Evolutionary conservation across 1,140 invertebrate genomes (phyloP).

Genomic region (Dysdera silvatica): DNA sequence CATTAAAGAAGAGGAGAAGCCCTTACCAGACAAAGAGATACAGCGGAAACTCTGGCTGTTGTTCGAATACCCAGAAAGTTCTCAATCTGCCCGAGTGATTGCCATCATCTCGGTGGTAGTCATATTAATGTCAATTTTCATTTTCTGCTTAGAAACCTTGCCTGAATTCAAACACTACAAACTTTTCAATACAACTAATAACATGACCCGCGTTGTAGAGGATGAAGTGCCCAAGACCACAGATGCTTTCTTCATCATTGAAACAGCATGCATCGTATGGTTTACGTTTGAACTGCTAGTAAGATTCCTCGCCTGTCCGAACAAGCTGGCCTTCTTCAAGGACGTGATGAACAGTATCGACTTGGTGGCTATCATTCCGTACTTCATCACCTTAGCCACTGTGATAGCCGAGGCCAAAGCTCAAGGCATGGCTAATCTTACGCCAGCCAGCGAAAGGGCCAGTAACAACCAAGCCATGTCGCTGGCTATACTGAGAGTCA

Average conservation of each 20-base stretch:
- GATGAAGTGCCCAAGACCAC: conserved; percentile 93
- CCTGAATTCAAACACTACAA: conserved; percentile 99
- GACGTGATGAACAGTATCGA: conserved; percentile 99
- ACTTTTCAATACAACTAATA: conserved; percentile 89
- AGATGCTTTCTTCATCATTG: conserved; percentile 96
- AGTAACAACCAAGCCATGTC: conserved; percentile 86
- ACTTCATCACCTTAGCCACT: conserved; percentile 97
- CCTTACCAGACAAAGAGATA: conserved; percentile 87
- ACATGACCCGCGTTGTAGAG: conserved; percentile 88
- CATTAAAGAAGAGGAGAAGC: conserved; percentile 76
- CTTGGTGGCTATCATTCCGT: conserved; percentile 98
- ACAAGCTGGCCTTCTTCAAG: conserved; percentile 96
- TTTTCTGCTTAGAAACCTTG: conserved; percentile 98
- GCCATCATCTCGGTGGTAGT: conserved; percentile 99
- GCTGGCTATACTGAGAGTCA: conserved; percentile 91
- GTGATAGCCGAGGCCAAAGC: conserved; percentile 65
- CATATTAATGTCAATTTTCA: conserved; percentile 97
- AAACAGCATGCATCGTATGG: conserved; percentile 96
- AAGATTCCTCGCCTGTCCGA: conserved; percentile 95
- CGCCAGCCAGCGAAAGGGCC: conserved; percentile 10
- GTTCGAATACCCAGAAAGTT: conserved; percentile 99
- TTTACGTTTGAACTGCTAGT: conserved; percentile 98
- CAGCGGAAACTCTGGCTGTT: conserved; percentile 91
- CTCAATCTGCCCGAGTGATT: conserved; percentile 93
- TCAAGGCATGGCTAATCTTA: neutral